Base-by-base conservation (phyloP, 2,888 invertebrate genomes). In the Drosophila nr. medialis region DNA sequence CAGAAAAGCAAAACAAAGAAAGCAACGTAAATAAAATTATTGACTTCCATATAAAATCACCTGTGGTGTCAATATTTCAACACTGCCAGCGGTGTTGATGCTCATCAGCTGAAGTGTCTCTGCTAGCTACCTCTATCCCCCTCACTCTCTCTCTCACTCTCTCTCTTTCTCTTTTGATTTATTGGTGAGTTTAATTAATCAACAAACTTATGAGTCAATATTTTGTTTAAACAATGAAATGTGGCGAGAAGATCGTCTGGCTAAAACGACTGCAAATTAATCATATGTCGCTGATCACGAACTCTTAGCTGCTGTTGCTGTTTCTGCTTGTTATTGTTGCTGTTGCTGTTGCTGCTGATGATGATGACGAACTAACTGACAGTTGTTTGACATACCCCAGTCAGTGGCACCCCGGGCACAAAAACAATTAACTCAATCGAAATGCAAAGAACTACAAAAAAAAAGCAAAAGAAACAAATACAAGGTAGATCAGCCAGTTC, bases 31-130 rank as follows among this genome's bases (percentile, higher is more conserved):
- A 64, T 27, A 64, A 48, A 42, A 61, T 71, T 61, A 74, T 75
- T 64, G 79, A 86, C 86, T 89, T 87, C 91, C 82, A 83, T 81
- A 82, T 82, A 83, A 83, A 87, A 90, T 74, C 88, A 90, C 88
- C 88, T 90, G 90, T 86, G 88, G 90, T 89, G 88, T 89, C 88
- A 90, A 89, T 89, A 90, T 89, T 88, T 89, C 90, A 90, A 89
- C 88, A 89, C 88, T 76, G 89, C 84, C 87, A 86, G 83, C 90
- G 77, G 90, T 88, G 89, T 90, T 88, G 89, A 87, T 68, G 84
- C 80, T 76, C 86, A 80, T 80, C 86, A 83, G 74, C 73, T 54
- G 63, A 69, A 67, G 58, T 78, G 70, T 86, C 72, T 72, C 69
- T 63, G 70, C 54, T 18, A 15, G 18, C 27, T 40, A 18, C 40